These are phyloP conservation scores for Pseudochirops cupreus DNA, from an alignment of 2,797 vertebrate genomes.

Conservation along the genomic window DNA sequence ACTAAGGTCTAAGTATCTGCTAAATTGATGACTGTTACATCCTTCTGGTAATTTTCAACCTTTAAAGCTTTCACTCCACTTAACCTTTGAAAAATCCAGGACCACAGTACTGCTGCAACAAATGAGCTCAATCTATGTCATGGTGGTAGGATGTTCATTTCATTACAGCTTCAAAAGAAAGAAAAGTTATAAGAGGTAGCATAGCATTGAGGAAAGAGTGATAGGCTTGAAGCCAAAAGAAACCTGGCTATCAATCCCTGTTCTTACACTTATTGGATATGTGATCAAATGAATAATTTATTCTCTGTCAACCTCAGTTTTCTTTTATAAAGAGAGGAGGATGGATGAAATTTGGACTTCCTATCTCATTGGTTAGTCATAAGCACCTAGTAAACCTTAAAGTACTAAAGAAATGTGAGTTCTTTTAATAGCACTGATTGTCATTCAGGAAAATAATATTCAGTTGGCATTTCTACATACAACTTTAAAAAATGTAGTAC, in stretches of 20 bases:
- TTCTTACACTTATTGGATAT: not conserved
- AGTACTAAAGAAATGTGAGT: not conserved
- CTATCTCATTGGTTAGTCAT: not conserved
- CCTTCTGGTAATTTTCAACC: not conserved
- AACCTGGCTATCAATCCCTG: not conserved
- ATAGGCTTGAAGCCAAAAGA: not conserved
- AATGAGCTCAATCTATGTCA: not conserved
- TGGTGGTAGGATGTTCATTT: not conserved
- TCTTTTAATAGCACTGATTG: not conserved
- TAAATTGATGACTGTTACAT: no score
- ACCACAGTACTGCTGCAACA: not conserved
- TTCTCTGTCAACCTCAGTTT: not conserved
- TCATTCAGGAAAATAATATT: not conserved
- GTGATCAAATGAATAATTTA: not conserved
- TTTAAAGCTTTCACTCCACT: not conserved
- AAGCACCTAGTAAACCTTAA: not conserved
- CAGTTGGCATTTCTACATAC: not conserved
- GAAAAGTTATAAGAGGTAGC: conserved; percentile 17
- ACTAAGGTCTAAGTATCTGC: no score
- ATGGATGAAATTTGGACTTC: not conserved
- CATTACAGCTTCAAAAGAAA: not conserved
- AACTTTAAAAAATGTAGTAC: not conserved
- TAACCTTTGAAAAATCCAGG: not conserved
- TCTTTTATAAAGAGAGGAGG: not conserved
- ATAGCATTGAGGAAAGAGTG: not conserved